Evolutionary conservation across 2,113 vertebrate species (phyloP).

Genomic region (Circaetus gallicus): DNA sequence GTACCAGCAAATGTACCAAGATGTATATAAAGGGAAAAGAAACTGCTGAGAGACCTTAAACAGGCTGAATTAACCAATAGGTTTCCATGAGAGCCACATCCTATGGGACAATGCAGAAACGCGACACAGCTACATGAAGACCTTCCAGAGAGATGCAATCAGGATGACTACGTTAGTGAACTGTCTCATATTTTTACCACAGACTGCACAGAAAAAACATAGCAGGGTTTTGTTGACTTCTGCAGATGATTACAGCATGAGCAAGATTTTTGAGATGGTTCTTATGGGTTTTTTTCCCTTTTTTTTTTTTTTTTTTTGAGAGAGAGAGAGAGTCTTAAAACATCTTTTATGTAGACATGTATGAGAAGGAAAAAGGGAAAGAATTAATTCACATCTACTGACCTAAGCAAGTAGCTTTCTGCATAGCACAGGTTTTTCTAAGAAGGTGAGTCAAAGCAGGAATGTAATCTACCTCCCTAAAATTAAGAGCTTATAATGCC

Average conservation of each 20-base stretch:
- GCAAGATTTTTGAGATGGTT: background rate
- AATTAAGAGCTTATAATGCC: background rate
- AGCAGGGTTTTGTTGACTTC: background rate
- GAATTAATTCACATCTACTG: background rate
- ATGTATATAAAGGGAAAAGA: background rate
- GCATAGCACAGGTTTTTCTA: background rate
- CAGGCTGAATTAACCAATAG: background rate
- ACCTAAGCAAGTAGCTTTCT: background rate
- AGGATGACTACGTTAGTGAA: background rate
- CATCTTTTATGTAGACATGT: background rate
- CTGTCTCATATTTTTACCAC: background rate
- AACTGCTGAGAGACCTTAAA: background rate
- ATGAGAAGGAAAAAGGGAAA: background rate
- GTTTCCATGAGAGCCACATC: background rate
- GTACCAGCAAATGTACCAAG: background rate
- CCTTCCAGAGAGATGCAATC: background rate
- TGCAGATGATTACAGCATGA: background rate
- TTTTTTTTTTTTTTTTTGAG: background rate
- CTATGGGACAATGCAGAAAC: background rate
- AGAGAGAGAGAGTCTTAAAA: background rate
- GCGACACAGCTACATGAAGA: background rate
- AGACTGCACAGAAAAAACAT: background rate
- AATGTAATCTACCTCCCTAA: background rate
- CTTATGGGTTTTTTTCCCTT: accelerated
- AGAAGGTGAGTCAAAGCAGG: background rate